Base-by-base conservation (phyloP, 2,888 invertebrate genomes). In the Plusia festucae region DNA sequence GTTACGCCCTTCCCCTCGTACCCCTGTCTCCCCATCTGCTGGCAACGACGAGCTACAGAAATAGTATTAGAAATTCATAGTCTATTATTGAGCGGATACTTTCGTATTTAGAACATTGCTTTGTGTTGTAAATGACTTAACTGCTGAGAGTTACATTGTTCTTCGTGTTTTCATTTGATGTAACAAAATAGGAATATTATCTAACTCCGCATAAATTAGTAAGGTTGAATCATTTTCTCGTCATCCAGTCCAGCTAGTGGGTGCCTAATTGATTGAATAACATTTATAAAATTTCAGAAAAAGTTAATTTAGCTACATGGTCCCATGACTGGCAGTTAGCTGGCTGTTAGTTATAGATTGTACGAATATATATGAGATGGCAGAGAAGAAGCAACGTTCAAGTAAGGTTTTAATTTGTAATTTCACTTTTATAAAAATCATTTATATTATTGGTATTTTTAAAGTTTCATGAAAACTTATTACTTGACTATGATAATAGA, bases 21-120 rank as follows among this genome's bases (percentile, higher is more conserved):
- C 70, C 81, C 70, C 73, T 73, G 76, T 66, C 64, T 69, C 68
- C 76, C 69, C 79, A 46, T 73, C 80, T 70, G 84, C 87, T 89
- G 91, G 88, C 90, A 88, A 74, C 88, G 88, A 77, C 82, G 79
- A 82, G 82, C 75, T 81, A 86, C 92, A 89, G 90, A 90, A 92
- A 92, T 91, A 93, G 89, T 89, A 89, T 89, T 90, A 90, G 90
- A 91, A 90, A 90, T 91, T 90, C 88, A 87, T 86, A 83, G 85
- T 88, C 90, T 91, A 91, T 92, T 91, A 92, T 90, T 90, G 89
- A 89, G 88, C 87, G 74, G 82, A 85, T 85, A 85, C 85, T 87
- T 87, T 85, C 82, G 85, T 86, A 89, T 88, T 88, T 87, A 88
- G 87, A 85, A 78, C 88, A 81, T 74, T 78, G 79, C 85, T 89